Conservation (phyloP, 1,140 invertebrate species). For the Holcopasites calliopsidis region DNA sequence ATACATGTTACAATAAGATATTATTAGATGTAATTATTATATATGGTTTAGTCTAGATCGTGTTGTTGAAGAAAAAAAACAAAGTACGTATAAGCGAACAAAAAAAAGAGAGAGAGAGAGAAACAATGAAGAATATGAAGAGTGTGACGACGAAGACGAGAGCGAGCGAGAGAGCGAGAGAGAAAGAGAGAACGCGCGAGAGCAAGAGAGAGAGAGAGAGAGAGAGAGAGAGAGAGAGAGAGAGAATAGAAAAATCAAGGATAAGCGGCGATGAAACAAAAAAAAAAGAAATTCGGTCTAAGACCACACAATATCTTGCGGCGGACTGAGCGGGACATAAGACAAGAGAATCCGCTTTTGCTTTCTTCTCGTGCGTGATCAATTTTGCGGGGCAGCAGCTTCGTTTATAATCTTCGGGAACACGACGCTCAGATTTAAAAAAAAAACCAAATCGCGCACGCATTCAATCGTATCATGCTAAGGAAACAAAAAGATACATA, state of each 20-base stretch:
- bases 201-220: conserved; percentile 2
- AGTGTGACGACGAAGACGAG: conserved; percentile 34
- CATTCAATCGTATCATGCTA: conserved; percentile 1
- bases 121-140: conserved; percentile 35
- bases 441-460: neutral
- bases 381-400: conserved; percentile 25
- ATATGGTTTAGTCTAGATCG: conserved; percentile 80
- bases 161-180: conserved; percentile 6
- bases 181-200: conserved; percentile 6
- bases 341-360: conserved; percentile 49
- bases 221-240: conserved; percentile 26
- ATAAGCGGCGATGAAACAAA: conserved; percentile 37
- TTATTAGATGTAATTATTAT: conserved; percentile 81
- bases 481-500: neutral
- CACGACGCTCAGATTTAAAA: neutral
- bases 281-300: conserved; percentile 73
- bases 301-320: conserved; percentile 67
- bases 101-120: conserved; percentile 61
- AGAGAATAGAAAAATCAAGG: conserved; percentile 33
- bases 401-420: conserved; percentile 16
- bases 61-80: conserved; percentile 79
- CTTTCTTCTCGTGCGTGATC: conserved; percentile 15
- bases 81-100: conserved; percentile 75
- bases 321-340: conserved; percentile 70
- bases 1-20: conserved; percentile 80